Percentiles rank a stretch among this genome's conserved stretches.
phyloP scores from a whole-genome alignment of 2,797 vertebrate species.

The Acrocephalus scirpaceus region DNA sequence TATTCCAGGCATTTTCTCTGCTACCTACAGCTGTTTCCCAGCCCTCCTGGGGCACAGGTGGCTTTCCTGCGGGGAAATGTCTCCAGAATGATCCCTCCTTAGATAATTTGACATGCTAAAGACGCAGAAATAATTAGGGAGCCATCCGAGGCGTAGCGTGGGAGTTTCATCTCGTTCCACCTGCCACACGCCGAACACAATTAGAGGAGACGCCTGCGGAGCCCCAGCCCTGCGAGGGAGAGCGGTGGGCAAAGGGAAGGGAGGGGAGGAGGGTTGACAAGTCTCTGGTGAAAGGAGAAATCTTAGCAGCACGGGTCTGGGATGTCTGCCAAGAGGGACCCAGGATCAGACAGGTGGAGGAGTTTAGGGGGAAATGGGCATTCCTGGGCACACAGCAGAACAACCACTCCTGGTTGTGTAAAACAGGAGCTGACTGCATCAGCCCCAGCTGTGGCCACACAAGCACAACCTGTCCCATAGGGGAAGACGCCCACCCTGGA shows the following conservation, averaged over 20 bases:
- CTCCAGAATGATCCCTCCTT: not conserved
- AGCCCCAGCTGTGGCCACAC: not conserved
- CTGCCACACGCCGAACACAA: conserved; percentile 12
- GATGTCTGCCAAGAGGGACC: not conserved
- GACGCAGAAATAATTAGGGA: conserved; percentile 35
- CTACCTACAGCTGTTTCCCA: not conserved
- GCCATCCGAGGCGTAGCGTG: not conserved
- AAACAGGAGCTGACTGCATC: not conserved
- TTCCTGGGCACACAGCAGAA: not conserved
- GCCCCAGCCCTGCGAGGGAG: not conserved
- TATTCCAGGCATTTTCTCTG: not conserved
- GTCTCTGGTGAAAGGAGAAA: not conserved
- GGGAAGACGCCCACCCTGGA: not conserved
- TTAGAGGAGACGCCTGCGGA: not conserved
- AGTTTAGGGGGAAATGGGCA: not conserved
- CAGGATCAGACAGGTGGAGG: not conserved
- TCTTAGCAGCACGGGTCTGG: rapidly evolving
- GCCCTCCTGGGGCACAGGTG: not conserved
- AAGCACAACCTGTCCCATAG: not conserved
- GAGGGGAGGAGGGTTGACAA: not conserved
- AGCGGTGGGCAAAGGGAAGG: not conserved
- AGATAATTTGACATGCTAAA: conserved; percentile 24
- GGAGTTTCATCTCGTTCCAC: conserved; percentile 42
- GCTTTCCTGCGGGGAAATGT: not conserved
- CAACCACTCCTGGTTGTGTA: rapidly evolving